These are phyloP conservation scores for Thunnus maccoyii DNA, from an alignment of 2,113 vertebrate species.

Conservation along the genomic window DNA sequence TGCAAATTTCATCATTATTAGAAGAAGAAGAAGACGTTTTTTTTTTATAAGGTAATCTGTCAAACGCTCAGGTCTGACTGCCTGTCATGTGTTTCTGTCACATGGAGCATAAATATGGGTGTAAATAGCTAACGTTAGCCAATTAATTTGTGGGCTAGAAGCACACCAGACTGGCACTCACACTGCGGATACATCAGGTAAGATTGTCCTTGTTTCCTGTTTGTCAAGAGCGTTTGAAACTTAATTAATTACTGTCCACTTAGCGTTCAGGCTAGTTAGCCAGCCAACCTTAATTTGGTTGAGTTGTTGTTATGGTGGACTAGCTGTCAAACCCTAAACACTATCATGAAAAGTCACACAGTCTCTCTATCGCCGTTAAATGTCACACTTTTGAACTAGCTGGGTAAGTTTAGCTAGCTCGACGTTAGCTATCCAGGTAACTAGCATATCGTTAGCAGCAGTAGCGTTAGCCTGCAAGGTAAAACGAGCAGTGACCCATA, in stretches of 20 bases:
- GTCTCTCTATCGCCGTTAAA: not conserved
- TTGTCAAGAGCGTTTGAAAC: not conserved
- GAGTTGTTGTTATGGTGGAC: not conserved
- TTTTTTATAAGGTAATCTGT: not conserved
- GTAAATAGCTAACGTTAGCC: constrained; percentile 4
- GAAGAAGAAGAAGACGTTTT: not conserved
- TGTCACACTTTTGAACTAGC: no score
- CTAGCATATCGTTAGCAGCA: not conserved
- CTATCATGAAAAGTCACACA: no score
- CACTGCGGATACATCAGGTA: constrained; percentile 36
- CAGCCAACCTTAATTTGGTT: not conserved
- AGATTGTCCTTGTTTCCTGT: not conserved
- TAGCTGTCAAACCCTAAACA: not conserved
- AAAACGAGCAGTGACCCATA: not conserved
- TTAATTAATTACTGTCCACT: not conserved
- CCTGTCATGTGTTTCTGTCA: not conserved
- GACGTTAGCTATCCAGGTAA: not conserved
- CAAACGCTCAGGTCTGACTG: not conserved
- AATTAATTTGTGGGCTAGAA: not conserved
- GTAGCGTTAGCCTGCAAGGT: not conserved
- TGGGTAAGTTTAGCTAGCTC: not conserved
- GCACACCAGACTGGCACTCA: not conserved
- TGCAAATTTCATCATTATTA: not conserved
- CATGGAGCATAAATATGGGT: constrained; percentile 11
- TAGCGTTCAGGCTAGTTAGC: not conserved